Evolutionary conservation across 2,888 invertebrate species (phyloP), one percentile per base, ranked within the genome.

Genomic region (Rhamphomyia laevipes): DNA sequence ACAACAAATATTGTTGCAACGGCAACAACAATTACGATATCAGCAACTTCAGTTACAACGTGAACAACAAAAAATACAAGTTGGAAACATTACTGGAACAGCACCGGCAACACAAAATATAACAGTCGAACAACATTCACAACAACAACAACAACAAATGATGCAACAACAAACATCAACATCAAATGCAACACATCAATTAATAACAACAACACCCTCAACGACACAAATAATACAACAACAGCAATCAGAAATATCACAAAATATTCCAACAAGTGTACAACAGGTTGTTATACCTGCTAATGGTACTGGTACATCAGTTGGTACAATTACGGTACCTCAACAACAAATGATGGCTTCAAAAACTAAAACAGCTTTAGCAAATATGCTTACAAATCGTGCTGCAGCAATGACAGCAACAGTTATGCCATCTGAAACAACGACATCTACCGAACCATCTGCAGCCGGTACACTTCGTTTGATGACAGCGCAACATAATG

Each of bases 341-440:
- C 80, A 78, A 54, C 78, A 78, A 48, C 68, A 68, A 50, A 66
- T 82, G 82, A 90, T 91, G 46, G 87, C 87, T 61, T 81, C 86
- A 1, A 91, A 91, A 72, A 91, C 93, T 4, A 96, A 95, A 74
- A 94, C 94, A 0, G 95, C 95, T 0, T 74, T 96, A 50, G 94
- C 94, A 15, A 92, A 94, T 67, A 89, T 95, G 87, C 74, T 95
- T 52, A 92, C 86, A 61, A 92, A 82, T 61, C 77, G 92, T 44
- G 50, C 57, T 10, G 46, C 62, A 57, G 47, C 60, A 49, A 50
- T 57, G 13, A 47, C 62, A 57, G 47, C 60, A 49, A 52, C 56
- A 2, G 17, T 47, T 42, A 13, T n/a, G 2, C 35, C 35, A n/a
- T n/a, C 13, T 35, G 4, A 54, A 50, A 41, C 62, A 63, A 45